Evolutionary conservation across 2,797 vertebrate species (phyloP), one percentile per base, ranked within the genome.

Genomic region (Schizopygopsis pylzovi): DNA sequence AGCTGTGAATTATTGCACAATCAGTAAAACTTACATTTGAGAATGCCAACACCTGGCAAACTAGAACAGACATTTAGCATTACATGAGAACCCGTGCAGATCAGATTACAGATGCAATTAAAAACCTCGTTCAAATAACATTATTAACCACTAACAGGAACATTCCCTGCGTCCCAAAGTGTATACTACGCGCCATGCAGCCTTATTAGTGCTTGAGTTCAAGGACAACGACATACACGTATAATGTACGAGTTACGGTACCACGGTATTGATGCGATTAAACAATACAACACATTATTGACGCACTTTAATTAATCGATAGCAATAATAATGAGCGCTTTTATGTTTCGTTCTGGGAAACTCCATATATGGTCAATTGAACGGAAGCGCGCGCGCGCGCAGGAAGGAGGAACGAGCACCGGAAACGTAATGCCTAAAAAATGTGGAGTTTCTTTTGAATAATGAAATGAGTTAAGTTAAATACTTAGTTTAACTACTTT

Each of bases 291-390:
- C 1, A 61, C 22, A 43, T 79, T 25, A 61, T 3, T 61, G 8
- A 61, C 5, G 0, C 22, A 18, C 13, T 61, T 43, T 43, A 78
- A 11, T 16, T 10, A 61, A 13, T 11, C 7, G 9, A 43, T 43
- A 28, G 13, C 25, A 25, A 5, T 33, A 70, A 33, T 52, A 43
- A 28, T 0, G 2, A 2, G 37, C 67, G 6, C 18, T 54, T n/a
- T 37, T 54, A 33, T 16, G 3, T 49, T 65, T 65, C 1, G n/a
- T 22, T 22, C 16, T 41, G 41, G 82, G n/a, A 6, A 79, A 73
- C 41, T 37, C 87, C 84, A 82, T 61, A 85, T 86, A 86, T 83
- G 87, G 84, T 54, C 56, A 85, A 15, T 3, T 49, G 3, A 18
- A 22, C 84, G 56, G 70, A 83, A 80, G 28, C 45, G 33, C 68